Conservation (phyloP, 2,888 invertebrate genomes). For the Hirtodrosophila cameraria region DNA sequence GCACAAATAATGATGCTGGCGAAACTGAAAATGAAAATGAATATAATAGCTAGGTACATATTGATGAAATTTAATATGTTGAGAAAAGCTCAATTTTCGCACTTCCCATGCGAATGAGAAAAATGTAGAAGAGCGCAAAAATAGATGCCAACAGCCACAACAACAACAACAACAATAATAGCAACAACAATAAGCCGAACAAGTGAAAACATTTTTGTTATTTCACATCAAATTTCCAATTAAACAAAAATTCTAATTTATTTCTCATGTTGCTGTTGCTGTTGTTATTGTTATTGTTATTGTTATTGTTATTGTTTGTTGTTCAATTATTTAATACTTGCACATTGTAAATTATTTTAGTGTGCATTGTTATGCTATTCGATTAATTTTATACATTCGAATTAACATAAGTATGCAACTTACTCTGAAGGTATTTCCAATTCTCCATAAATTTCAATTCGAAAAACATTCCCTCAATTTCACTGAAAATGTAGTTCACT, state of each 20-base stretch:
- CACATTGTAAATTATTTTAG: conserved; percentile 53
- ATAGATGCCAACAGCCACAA: conserved; percentile 3
- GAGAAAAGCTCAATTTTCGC: conserved; percentile 72
- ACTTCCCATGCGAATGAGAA: conserved; percentile 3
- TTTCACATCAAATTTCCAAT: conserved; percentile 73
- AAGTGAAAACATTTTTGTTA: conserved; percentile 46
- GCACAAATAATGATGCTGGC: conserved; percentile 67
- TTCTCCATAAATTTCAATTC: no score
- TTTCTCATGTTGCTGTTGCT: conserved; percentile 44
- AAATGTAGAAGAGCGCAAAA: conserved; percentile 9
- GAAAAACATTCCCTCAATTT: no score
- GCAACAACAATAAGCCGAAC: conserved; percentile 2
- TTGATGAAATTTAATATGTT: conserved; percentile 75
- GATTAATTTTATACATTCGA: conserved; percentile 2
- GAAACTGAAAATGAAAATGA: conserved; percentile 14
- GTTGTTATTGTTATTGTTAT: conserved; percentile 13
- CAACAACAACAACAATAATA: conserved; percentile 1
- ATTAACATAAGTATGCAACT: no score
- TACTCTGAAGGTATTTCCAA: no score
- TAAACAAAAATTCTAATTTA: conserved; percentile 77
- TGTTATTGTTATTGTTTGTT: conserved; percentile 20
- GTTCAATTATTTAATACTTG: conserved; percentile 13
- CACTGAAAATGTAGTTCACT: no score
- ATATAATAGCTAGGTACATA: conserved; percentile 63
- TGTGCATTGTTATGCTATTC: conserved; percentile 14